Evolutionary conservation across 1,140 invertebrate genomes (phyloP).

Genomic region (Psilanteris sp.): DNA sequence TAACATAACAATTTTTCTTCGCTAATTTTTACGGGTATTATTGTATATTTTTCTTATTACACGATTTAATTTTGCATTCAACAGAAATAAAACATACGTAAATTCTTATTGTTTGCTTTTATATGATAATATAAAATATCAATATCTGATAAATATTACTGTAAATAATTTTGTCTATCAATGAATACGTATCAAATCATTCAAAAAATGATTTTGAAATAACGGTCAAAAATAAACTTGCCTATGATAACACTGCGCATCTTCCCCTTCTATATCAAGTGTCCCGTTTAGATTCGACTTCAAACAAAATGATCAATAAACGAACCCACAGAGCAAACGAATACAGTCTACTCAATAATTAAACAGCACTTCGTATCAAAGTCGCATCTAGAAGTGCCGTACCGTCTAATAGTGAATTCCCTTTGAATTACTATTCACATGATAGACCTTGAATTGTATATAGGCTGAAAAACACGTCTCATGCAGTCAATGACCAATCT

Average conservation of each 20-base stretch:
- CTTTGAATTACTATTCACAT: slow-evolving; percentile 27
- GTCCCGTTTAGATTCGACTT: slow-evolving; percentile 33
- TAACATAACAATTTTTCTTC: no score
- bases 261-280: slow-evolving; percentile 32
- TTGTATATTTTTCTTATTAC: no score
- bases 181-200: no score
- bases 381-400: slow-evolving; percentile 21
- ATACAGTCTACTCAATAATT: slow-evolving; percentile 40
- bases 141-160: no score
- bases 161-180: no score
- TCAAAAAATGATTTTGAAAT: background rate
- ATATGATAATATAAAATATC: no score
- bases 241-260: slow-evolving; percentile 8
- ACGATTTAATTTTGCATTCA: no score
- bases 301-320: slow-evolving; percentile 56
- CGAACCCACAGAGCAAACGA: slow-evolving; percentile 29
- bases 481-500: slow-evolving; percentile 59
- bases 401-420: slow-evolving; percentile 42
- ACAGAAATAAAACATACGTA: no score
- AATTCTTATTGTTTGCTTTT: no score
- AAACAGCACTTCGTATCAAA: slow-evolving; percentile 47
- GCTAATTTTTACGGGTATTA: no score
- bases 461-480: slow-evolving; percentile 45
- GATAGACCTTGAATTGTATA: slow-evolving; percentile 41
- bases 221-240: slow-evolving; percentile 11